Evolutionary conservation across 2,113 vertebrate genomes (phyloP).

Genomic region (Mormoops blainvillei): DNA sequence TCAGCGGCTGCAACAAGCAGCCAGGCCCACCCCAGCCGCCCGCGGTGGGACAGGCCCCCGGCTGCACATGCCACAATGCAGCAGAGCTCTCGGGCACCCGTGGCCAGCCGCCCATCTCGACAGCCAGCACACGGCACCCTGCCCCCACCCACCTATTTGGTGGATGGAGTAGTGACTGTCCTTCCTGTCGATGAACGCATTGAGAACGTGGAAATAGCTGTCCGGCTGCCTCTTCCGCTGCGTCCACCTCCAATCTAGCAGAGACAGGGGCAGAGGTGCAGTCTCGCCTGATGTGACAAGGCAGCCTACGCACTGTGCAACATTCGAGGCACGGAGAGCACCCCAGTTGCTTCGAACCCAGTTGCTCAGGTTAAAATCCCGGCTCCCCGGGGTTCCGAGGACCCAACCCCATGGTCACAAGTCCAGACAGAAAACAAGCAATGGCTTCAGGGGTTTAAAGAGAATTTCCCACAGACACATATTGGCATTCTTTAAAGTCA

Average conservation of each 20-base stretch:
- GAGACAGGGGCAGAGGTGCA: not conserved
- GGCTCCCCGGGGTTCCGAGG: not conserved
- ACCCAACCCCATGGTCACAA: not conserved
- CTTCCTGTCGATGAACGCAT: slow-evolving; percentile 97
- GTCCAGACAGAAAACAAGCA: not conserved
- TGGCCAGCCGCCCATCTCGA: accelerated
- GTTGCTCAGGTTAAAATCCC: not conserved
- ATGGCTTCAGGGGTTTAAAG: not conserved
- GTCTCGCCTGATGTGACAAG: accelerated
- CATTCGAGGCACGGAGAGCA: accelerated
- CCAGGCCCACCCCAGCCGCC: not conserved
- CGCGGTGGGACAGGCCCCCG: not conserved
- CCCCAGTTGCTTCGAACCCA: not conserved
- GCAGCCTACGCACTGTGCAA: not conserved
- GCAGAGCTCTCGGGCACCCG: accelerated
- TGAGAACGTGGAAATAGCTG: slow-evolving; percentile 92
- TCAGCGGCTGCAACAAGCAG: accelerated
- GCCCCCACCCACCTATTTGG: slow-evolving; percentile 91
- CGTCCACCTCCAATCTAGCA: slow-evolving; percentile 93
- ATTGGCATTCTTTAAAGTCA: not conserved
- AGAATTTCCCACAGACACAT: not conserved
- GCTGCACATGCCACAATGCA: no score
- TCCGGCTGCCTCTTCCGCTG: slow-evolving; percentile 87
- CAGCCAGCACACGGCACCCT: not conserved
- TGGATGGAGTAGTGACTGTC: slow-evolving; percentile 99